Evolutionary conservation across 2,888 invertebrate genomes (phyloP), one percentile per base, ranked within the genome.

Genomic region (Nycteola revayana): DNA sequence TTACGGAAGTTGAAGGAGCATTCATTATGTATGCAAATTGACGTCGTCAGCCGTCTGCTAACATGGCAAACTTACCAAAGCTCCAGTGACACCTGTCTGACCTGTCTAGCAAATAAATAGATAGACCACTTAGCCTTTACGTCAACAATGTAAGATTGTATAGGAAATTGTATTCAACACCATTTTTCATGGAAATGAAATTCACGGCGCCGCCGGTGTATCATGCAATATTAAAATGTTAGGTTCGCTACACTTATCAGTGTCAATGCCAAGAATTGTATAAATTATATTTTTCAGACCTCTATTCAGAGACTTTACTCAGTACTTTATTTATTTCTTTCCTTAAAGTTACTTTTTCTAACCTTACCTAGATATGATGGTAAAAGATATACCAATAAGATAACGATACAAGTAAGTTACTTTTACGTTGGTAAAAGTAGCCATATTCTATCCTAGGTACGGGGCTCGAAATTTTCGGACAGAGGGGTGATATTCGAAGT

Each of bases 241-340:
- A 59, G 60, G 65, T 66, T 66, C 57, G 66, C 62, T 60, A 70
- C 59, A 74, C 74, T 61, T 69, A 70, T 74, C 76, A 77, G 60
- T 77, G 75, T 75, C 78, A 78, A 62, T 79, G 74, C 57, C 76
- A 76, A 73, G 71, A 66, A 48, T 49, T 40, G 47, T 37, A 60
- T 56, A 40, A 36, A 40, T 47, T 40, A 14, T 14, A 14, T 14
- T 14, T 14, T 14, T 14, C 5, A 14, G 3, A 14, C 5, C 3
- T 14, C 5, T n/a, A n/a, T n/a, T n/a, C n/a, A n/a, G n/a, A n/a
- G n/a, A n/a, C n/a, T n/a, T n/a, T n/a, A n/a, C n/a, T n/a, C n/a
- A n/a, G n/a, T n/a, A n/a, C n/a, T n/a, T n/a, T n/a, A n/a, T n/a
- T n/a, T n/a, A n/a, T n/a, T n/a, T n/a, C n/a, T n/a, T n/a, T n/a